Percentiles rank a stretch among this genome's conserved stretches.
These are phyloP conservation scores for Gadopsis marmoratus DNA, from an alignment of 2,797 vertebrate genomes.

Conservation along the genomic window DNA sequence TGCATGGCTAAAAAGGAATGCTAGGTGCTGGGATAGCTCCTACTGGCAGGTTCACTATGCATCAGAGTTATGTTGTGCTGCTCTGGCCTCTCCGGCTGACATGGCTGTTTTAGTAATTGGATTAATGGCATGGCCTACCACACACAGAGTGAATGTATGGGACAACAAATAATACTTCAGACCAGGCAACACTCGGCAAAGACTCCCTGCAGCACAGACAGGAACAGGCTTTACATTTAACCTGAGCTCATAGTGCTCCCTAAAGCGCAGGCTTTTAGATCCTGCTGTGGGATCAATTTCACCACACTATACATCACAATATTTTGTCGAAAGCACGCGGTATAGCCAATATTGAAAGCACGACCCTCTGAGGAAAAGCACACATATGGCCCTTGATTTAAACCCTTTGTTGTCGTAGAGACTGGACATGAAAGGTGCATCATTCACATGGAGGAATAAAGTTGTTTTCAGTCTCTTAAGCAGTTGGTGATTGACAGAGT, in stretches of 20 bases:
- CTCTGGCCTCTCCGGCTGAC: constrained; percentile 44
- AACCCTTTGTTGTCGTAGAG: constrained; percentile 49
- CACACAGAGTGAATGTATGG: constrained; percentile 52
- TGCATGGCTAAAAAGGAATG: background rate
- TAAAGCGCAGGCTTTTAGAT: constrained; percentile 47
- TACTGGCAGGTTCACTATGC: constrained; percentile 25
- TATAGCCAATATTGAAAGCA: constrained; percentile 21
- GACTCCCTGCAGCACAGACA: constrained; percentile 42
- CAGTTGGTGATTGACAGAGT: constrained; percentile 71
- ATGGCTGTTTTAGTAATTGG: constrained; percentile 65
- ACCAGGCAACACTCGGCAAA: constrained; percentile 11
- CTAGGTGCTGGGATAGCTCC: constrained; percentile 17
- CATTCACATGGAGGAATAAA: constrained; percentile 69
- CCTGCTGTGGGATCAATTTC: constrained; percentile 50
- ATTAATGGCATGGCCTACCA: constrained; percentile 67
- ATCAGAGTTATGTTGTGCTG: constrained; percentile 49
- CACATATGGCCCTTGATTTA: constrained; percentile 66
- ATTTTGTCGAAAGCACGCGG: constrained; percentile 43
- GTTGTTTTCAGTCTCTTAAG: constrained; percentile 77
- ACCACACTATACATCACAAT: constrained; percentile 58
- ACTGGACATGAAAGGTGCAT: constrained; percentile 74
- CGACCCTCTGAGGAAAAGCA: constrained; percentile 3
- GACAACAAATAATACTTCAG: constrained; percentile 46
- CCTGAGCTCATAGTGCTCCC: constrained; percentile 33
- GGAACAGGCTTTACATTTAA: constrained; percentile 56